phyloP scores from a whole-genome alignment of 2,113 vertebrate species.

The Plecotus auritus region DNA sequence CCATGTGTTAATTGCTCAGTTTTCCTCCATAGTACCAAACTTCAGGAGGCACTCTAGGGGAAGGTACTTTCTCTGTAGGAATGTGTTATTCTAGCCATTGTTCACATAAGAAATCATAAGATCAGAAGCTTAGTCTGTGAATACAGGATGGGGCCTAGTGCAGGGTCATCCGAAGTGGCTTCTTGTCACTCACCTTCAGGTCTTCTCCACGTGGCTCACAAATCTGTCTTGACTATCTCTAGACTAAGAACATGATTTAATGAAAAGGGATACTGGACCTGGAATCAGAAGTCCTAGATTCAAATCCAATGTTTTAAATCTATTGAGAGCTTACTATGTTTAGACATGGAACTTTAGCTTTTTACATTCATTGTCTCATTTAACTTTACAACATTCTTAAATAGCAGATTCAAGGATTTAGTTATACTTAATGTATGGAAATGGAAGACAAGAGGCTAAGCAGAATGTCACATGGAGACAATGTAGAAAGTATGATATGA shows the following conservation, averaged over 20 bases:
- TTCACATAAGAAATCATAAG: neutral
- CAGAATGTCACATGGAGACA: rapidly evolving
- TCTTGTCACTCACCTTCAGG: neutral
- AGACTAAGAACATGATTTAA: neutral
- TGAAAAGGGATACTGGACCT: neutral
- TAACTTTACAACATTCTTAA: neutral
- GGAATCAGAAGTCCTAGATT: neutral
- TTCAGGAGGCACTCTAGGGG: rapidly evolving
- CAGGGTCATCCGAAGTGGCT: neutral
- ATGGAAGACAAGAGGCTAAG: neutral
- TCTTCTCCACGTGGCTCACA: neutral
- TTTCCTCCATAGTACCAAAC: too few species aligned
- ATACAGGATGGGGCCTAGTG: too few species aligned
- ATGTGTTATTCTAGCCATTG: too few species aligned
- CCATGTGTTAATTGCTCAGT: too few species aligned
- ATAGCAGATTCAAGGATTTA: too few species aligned
- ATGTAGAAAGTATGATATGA: neutral
- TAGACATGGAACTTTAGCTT: neutral
- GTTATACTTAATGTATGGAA: neutral
- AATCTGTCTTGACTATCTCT: neutral
- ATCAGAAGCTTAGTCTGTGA: neutral
- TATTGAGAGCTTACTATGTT: rapidly evolving
- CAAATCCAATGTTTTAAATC: neutral
- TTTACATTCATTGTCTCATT: neutral
- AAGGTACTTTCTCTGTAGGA: neutral